These are phyloP conservation scores for Endotricha flammealis DNA, from an alignment of 2,888 invertebrate species.

Conservation along the genomic window DNA sequence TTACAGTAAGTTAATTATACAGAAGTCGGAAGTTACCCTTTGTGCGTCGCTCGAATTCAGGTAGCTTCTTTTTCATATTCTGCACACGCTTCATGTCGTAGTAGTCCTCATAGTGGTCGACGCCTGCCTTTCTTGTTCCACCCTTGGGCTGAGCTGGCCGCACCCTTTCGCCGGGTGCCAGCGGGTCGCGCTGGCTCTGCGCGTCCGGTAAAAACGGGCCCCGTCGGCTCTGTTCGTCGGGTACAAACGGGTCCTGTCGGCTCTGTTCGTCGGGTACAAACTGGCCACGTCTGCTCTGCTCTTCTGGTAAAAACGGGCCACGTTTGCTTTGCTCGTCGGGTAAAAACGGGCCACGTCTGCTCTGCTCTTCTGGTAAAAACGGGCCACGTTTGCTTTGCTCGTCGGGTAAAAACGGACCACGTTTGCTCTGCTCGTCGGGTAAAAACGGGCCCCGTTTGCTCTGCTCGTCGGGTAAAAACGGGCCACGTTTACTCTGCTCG, in stretches of 20 bases:
- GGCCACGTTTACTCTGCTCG: too few relatives aligned
- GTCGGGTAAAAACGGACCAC: too few relatives aligned
- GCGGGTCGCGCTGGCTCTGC: neutral
- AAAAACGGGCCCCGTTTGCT: too few relatives aligned
- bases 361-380: too few relatives aligned
- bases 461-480: too few relatives aligned
- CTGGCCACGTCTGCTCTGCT: neutral
- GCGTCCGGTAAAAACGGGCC: neutral
- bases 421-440: too few relatives aligned
- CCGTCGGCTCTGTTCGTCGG: neutral
- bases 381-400: too few relatives aligned
- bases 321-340: neutral
- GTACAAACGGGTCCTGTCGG: neutral
- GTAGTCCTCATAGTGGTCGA: constrained; percentile 41
- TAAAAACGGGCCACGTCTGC: too few relatives aligned
- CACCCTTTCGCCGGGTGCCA: neutral
- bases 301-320: neutral
- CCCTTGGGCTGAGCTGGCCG: constrained; percentile 1
- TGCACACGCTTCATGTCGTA: constrained; percentile 54
- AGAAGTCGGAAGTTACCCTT: constrained; percentile 38
- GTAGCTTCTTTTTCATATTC: constrained; percentile 45
- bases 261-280: neutral
- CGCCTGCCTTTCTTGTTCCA: too few relatives aligned
- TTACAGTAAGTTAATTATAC: too few relatives aligned
- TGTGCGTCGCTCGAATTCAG: constrained; percentile 36